Conservation (phyloP, 2,888 invertebrate genomes). For the Thumatha senex region DNA sequence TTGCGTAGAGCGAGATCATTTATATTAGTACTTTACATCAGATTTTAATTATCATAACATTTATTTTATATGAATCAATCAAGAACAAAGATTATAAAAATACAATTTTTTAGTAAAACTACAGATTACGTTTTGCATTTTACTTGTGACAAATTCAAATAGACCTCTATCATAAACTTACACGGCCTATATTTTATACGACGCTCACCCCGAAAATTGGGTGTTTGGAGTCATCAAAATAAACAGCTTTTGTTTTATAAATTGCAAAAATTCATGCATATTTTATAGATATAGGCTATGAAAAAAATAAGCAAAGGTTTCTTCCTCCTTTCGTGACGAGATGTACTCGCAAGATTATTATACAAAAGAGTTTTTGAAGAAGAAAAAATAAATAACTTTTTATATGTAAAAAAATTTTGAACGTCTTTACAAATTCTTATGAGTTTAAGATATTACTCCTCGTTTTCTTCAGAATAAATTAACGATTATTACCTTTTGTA, state of each 20-base stretch:
- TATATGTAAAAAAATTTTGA: too few species aligned
- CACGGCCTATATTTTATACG: slow-evolving; percentile 30
- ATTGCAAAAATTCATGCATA: slow-evolving; percentile 25
- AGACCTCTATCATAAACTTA: slow-evolving; percentile 28
- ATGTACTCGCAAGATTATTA: slow-evolving; percentile 9
- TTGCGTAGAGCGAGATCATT: too few species aligned
- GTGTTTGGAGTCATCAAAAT: slow-evolving; percentile 21
- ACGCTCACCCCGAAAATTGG: neutral
- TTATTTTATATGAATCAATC: too few species aligned
- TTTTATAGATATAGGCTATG: slow-evolving; percentile 25
- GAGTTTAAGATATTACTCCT: neutral
- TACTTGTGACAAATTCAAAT: slow-evolving; percentile 34
- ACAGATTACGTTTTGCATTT: too few species aligned
- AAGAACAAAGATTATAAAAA: too few species aligned
- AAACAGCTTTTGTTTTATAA: slow-evolving; percentile 32
- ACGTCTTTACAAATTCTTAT: slow-evolving; percentile 3
- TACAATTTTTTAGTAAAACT: too few species aligned
- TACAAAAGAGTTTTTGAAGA: slow-evolving; percentile 10
- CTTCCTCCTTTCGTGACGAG: slow-evolving; percentile 16
- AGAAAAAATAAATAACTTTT: neutral
- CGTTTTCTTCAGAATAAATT: neutral
- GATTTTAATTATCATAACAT: too few species aligned
- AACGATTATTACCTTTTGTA: slow-evolving; percentile 5
- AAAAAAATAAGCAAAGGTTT: slow-evolving; percentile 25
- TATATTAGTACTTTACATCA: too few species aligned